Evolutionary conservation across 2,113 vertebrate species (phyloP).

Genomic region (Neodon shergylaensis): DNA sequence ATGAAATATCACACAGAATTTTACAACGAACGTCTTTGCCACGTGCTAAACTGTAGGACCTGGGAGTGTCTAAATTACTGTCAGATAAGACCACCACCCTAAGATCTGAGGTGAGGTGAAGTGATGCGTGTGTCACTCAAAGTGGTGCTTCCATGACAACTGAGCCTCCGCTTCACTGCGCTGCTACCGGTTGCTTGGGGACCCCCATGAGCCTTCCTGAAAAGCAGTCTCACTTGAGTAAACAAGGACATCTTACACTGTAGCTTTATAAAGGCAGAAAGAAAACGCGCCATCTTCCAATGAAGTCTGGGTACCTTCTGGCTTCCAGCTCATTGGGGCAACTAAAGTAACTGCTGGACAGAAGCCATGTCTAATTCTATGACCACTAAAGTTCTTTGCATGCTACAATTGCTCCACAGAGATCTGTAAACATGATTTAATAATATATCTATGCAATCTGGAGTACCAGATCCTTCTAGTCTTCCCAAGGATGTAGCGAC

Average conservation of each 20-base stretch:
- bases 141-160: background rate
- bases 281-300: background rate
- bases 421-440: slow-evolving; percentile 68
- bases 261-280: background rate
- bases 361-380: slow-evolving; percentile 40
- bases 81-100: background rate
- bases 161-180: background rate
- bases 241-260: slow-evolving; percentile 33
- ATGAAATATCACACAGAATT: background rate
- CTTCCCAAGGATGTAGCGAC: background rate
- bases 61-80: background rate
- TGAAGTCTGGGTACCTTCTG: slow-evolving; percentile 20
- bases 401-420: slow-evolving; percentile 23
- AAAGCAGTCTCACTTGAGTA: slow-evolving; percentile 36
- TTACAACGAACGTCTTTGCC: background rate
- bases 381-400: slow-evolving; percentile 18
- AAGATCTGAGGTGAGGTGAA: background rate
- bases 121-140: accelerated
- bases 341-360: slow-evolving; percentile 5
- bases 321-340: background rate
- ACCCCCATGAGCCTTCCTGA: background rate
- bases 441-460: slow-evolving; percentile 55
- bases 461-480: slow-evolving; percentile 51
- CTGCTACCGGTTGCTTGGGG: background rate
- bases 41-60: background rate